Base-by-base conservation (phyloP, 2,113 vertebrate genomes). In the Hydrochoerus hydrochaeris region DNA sequence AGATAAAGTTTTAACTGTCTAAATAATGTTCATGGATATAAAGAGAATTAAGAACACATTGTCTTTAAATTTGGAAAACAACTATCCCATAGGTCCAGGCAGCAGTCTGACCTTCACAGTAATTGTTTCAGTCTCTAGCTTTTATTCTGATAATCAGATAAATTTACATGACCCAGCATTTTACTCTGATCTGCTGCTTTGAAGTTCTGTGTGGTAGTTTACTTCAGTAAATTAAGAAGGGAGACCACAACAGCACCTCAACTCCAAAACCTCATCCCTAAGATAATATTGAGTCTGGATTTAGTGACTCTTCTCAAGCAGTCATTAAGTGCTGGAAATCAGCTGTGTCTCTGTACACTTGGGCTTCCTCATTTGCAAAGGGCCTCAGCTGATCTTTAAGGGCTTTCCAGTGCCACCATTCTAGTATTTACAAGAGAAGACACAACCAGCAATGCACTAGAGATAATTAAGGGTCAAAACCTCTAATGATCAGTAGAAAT, bases 341-440 rank as follows among this genome's bases (percentile, higher is more conserved):
- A 96, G 14, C 19, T 77, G 28, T 35, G 8, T 85, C 77, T 73
- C 65, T 49, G 41, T 63, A 20, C 17, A 2, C 10, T 73, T 96
- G 30, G 0, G 13, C 85, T 94, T 96, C 38, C 24, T 75, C 19
- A 3, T 49, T 71, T 73, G 78, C 16, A 84, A 17, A 84, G 78
- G 78, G 19, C 35, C 22, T 32, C 52, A 65, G 17, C 19, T 60
- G 38, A 24, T 69, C 75, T 82, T 63, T 24, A 85, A 82, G n/a
- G n/a, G 49, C 11, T 69, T 83, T 63, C 77, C 20, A 62, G 12
- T 88, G 80, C 24, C 77, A 77, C 58, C 32, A 65, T 41, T 26
- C 41, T 78, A 24, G 41, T 35, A 95, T 96, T 93, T 91, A 78
- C 22, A 93, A 90, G 46, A 96, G 67, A 85, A 86, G n/a, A 71